Evolutionary conservation across 2,113 vertebrate genomes (phyloP).

Genomic region (Haemorhous mexicanus): DNA sequence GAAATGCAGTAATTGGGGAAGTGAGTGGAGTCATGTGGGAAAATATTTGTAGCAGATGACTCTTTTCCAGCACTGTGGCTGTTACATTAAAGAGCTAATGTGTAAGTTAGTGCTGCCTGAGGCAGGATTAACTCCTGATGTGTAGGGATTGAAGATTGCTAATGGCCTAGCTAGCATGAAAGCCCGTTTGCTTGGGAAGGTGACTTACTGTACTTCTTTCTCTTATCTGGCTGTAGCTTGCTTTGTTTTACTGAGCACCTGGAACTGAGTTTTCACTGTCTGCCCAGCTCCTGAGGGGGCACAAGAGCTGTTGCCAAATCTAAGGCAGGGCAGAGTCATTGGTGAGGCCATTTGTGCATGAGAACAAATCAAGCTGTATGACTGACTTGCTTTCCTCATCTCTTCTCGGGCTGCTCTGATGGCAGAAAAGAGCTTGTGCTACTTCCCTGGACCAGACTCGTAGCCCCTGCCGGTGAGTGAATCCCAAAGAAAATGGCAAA

Average conservation of each 20-base stretch:
- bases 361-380: neutral
- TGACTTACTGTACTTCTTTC: neutral
- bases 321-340: neutral
- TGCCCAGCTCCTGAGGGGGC: fast-evolving
- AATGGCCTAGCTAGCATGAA: constrained; percentile 7
- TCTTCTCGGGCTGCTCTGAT: fast-evolving
- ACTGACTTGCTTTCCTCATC: neutral
- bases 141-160: constrained; percentile 7
- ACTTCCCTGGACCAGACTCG: neutral
- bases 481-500: neutral
- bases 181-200: neutral
- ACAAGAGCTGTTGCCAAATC: neutral
- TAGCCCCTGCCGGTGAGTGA: neutral
- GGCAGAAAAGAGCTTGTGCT: neutral
- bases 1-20: neutral
- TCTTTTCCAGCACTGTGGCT: neutral
- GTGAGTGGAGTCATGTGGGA: neutral
- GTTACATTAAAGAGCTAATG: constrained; percentile 39
- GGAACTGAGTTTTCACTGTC: neutral
- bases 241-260: neutral
- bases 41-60: constrained; percentile 29
- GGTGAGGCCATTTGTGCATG: fast-evolving
- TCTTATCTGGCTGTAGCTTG: neutral
- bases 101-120: constrained; percentile 48
- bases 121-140: constrained; percentile 49